phyloP scores from a whole-genome alignment of 2,113 vertebrate genomes.

The Guaruba guarouba region DNA sequence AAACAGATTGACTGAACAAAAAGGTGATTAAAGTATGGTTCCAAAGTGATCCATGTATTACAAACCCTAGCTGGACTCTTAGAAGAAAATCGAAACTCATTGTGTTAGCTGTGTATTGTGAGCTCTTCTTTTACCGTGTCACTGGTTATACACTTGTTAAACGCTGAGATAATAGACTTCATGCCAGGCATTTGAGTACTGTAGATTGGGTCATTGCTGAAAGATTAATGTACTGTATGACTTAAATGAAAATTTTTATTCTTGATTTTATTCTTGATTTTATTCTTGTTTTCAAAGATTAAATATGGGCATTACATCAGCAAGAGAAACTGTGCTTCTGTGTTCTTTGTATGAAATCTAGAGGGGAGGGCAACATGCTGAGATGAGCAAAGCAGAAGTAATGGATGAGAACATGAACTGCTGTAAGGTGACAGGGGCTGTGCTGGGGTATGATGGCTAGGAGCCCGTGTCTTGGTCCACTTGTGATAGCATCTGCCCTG shows the following conservation, averaged over 20 bases:
- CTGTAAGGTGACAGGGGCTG: not conserved
- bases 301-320: slow-evolving; percentile 81
- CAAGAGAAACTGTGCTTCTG: slow-evolving; percentile 51
- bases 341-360: slow-evolving; percentile 10
- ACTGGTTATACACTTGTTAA: slow-evolving; percentile 71
- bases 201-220: slow-evolving; percentile 71
- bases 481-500: not conserved
- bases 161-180: slow-evolving; percentile 66
- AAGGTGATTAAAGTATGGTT: slow-evolving; percentile 20
- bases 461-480: not conserved
- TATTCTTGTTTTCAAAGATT: slow-evolving; percentile 73
- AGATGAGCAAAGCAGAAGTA: not conserved
- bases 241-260: slow-evolving; percentile 75
- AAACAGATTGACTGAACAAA: slow-evolving; percentile 28
- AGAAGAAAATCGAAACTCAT: slow-evolving; percentile 47
- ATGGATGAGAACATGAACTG: not conserved
- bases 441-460: not conserved
- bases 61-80: slow-evolving; percentile 44
- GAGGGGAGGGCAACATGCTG: not conserved
- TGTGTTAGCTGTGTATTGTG: slow-evolving; percentile 73
- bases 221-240: slow-evolving; percentile 76
- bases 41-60: slow-evolving; percentile 48
- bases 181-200: slow-evolving; percentile 70
- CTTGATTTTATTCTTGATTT: slow-evolving; percentile 74
- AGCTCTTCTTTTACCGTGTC: slow-evolving; percentile 74